Conservation (phyloP, 2,113 vertebrate genomes). For the Rhegmatorhina hoffmannsi region DNA sequence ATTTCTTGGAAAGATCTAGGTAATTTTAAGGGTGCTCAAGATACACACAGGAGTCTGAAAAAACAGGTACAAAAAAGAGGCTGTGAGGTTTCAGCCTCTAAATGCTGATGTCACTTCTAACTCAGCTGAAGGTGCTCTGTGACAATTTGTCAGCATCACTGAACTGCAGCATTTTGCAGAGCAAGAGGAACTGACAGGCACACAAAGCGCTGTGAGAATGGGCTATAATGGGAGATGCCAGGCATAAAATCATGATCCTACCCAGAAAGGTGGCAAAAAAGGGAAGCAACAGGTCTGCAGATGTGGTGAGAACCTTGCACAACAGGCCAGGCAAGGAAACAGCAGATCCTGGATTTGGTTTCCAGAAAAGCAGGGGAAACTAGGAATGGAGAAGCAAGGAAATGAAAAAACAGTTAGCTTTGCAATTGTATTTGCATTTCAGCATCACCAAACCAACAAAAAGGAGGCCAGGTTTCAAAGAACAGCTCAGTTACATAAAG, state of each 20-base stretch:
- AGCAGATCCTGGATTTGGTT: background rate
- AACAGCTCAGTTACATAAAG: background rate
- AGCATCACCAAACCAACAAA: background rate
- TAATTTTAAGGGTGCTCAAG: background rate
- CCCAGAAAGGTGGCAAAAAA: background rate
- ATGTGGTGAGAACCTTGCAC: background rate
- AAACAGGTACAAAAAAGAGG: background rate
- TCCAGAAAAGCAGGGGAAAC: background rate
- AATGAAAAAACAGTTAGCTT: conserved; percentile 7
- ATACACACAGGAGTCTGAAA: background rate
- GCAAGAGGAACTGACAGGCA: background rate
- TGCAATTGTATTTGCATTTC: conserved; percentile 8
- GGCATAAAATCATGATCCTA: background rate
- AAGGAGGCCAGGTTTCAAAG: background rate
- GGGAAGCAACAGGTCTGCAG: background rate
- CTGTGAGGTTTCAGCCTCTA: background rate
- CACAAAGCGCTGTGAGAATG: background rate
- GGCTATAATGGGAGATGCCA: background rate
- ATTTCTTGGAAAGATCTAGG: background rate
- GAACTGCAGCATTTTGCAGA: background rate
- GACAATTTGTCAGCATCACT: background rate
- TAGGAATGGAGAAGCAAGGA: background rate
- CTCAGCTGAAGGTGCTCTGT: background rate
- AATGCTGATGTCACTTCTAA: background rate
- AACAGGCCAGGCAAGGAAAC: background rate